Evolutionary conservation across 2,888 invertebrate genomes (phyloP).

Genomic region (Mesorhabditis sp.): DNA sequence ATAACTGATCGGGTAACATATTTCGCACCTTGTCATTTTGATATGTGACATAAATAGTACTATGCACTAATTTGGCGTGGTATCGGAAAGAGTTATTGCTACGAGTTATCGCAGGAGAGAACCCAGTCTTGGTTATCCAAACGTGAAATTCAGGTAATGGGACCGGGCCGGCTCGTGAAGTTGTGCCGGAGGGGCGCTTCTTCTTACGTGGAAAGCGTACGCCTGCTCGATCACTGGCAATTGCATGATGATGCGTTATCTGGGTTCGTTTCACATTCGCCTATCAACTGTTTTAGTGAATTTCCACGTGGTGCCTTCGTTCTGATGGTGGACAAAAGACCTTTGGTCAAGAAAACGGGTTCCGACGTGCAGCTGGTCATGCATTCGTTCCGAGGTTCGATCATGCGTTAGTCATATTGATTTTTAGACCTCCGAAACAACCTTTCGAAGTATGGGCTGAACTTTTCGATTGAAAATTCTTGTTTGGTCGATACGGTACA

Average conservation of each 20-base stretch:
- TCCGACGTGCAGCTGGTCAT: constrained; percentile 18
- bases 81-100: too few relatives aligned
- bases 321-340: constrained; percentile 37
- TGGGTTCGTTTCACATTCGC: constrained; percentile 3
- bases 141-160: too few relatives aligned
- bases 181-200: neutral
- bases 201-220: constrained; percentile 31
- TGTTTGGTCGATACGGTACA: constrained; percentile 39
- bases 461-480: constrained; percentile 38
- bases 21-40: too few relatives aligned
- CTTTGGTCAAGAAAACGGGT: constrained; percentile 27
- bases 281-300: constrained; percentile 22
- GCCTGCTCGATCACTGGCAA: constrained; percentile 40
- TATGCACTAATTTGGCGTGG: too few relatives aligned
- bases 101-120: too few relatives aligned
- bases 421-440: constrained; percentile 29
- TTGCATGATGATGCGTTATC: constrained; percentile 28
- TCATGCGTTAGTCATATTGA: neutral
- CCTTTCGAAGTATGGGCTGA: constrained; percentile 43
- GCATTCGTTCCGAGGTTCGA: constrained; percentile 11
- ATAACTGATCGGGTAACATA: too few relatives aligned
- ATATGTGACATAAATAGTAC: too few relatives aligned
- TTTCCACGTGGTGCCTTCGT: constrained; percentile 31
- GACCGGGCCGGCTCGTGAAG: too few relatives aligned
- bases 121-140: too few relatives aligned